Evolutionary conservation across 2,797 vertebrate genomes (phyloP).

Genomic region (Ambastaia sidthimunki): DNA sequence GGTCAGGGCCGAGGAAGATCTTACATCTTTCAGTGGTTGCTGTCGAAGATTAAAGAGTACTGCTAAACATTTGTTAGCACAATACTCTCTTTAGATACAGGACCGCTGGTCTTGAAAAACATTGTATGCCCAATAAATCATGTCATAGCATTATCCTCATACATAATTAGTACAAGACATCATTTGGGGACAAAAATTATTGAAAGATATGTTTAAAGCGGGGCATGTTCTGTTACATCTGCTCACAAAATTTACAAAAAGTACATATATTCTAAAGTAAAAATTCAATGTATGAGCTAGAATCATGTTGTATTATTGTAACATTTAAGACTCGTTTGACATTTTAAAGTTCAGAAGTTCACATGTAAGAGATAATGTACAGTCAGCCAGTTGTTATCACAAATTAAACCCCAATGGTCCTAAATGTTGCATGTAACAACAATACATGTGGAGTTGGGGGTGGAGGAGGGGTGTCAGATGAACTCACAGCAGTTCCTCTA

Average conservation of each 20-base stretch:
- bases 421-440: too few species aligned
- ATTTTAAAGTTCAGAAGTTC: background rate
- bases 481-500: background rate
- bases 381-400: background rate
- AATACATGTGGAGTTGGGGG: background rate
- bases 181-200: conserved; percentile 6
- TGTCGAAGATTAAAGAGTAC: conserved; percentile 48
- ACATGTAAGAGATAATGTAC: background rate
- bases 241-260: background rate
- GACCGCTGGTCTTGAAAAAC: background rate
- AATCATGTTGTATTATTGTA: background rate
- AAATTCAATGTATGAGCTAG: background rate
- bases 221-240: background rate
- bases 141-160: background rate
- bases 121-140: background rate
- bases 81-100: background rate
- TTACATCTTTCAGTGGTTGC: conserved; percentile 31
- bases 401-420: background rate
- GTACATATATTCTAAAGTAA: background rate
- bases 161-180: background rate
- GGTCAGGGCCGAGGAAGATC: conserved; percentile 32
- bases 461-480: background rate
- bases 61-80: background rate
- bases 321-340: background rate
- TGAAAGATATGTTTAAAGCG: background rate